Conservation (phyloP, 2,797 vertebrate species). For the Tapera naevia region DNA sequence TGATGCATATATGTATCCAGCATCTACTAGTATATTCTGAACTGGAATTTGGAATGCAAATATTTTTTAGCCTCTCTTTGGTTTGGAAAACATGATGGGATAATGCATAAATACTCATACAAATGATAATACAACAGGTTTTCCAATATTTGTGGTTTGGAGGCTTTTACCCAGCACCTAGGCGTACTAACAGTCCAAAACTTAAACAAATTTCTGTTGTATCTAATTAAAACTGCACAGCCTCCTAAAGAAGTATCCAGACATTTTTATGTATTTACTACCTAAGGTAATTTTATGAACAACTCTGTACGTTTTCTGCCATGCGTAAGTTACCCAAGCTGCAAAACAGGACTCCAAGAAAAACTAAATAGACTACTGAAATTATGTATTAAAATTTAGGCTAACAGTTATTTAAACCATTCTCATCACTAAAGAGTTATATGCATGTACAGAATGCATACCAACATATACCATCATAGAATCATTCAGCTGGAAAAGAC, state of each 20-base stretch:
- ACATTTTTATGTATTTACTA: background rate
- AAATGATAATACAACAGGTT: background rate
- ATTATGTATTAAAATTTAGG: background rate
- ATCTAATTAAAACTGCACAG: background rate
- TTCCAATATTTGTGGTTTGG: background rate
- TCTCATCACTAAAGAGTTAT: background rate
- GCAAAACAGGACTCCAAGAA: background rate
- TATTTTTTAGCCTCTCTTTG: background rate
- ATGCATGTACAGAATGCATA: background rate
- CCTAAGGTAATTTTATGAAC: background rate
- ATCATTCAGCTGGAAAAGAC: no score
- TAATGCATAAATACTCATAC: background rate
- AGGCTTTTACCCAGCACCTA: background rate
- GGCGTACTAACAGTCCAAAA: background rate
- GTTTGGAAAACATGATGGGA: background rate
- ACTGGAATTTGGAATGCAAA: background rate
- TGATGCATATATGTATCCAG: background rate
- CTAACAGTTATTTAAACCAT: background rate
- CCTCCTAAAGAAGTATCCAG: background rate
- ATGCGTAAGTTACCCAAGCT: background rate
- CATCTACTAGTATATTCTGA: background rate
- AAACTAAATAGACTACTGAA: background rate
- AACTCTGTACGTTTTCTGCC: background rate
- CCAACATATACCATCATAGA: background rate
- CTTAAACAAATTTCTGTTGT: background rate